Conservation (phyloP, 2,888 invertebrate species). For the Steinernema carpocapsae region DNA sequence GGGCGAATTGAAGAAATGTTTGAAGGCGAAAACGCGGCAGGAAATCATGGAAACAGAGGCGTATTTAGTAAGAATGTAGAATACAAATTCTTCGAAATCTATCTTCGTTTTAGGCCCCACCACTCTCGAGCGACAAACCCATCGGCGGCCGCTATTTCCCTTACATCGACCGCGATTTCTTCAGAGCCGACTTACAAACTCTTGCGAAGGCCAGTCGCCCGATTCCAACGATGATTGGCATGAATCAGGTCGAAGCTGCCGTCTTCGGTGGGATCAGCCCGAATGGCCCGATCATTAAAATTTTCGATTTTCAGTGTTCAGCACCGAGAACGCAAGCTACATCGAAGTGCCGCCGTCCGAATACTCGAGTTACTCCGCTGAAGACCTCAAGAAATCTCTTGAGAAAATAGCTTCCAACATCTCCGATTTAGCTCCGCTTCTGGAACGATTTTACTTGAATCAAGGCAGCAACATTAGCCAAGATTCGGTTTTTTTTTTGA, state of each 20-base stretch:
- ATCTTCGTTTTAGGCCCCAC: neutral
- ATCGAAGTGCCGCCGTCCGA: neutral
- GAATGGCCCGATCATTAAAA: too few relatives aligned
- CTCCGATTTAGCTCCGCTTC: too few relatives aligned
- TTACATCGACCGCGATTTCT: neutral
- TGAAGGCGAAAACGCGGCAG: conserved; percentile 26
- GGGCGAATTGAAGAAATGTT: conserved; percentile 24
- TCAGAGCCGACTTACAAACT: neutral
- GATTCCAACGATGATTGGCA: conserved; percentile 4
- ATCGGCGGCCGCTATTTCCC: conserved; percentile 12
- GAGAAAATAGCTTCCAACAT: too few relatives aligned
- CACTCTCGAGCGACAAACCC: neutral
- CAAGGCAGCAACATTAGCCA: too few relatives aligned
- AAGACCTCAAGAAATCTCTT: neutral
- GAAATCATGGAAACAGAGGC: conserved; percentile 27
- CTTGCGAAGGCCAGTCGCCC: neutral
- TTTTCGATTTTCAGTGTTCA: too few relatives aligned
- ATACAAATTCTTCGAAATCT: neutral
- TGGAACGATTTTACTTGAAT: too few relatives aligned
- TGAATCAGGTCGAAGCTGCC: neutral
- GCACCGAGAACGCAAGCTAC: too few relatives aligned
- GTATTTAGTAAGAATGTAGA: neutral
- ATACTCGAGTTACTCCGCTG: conserved; percentile 1
- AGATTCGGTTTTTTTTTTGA: conserved; percentile 1
- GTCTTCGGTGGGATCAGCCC: conserved; percentile 4